Evolutionary conservation across 1,140 invertebrate genomes (phyloP), one percentile per base, ranked within the genome.

Genomic region (Asbolus verrucosus): DNA sequence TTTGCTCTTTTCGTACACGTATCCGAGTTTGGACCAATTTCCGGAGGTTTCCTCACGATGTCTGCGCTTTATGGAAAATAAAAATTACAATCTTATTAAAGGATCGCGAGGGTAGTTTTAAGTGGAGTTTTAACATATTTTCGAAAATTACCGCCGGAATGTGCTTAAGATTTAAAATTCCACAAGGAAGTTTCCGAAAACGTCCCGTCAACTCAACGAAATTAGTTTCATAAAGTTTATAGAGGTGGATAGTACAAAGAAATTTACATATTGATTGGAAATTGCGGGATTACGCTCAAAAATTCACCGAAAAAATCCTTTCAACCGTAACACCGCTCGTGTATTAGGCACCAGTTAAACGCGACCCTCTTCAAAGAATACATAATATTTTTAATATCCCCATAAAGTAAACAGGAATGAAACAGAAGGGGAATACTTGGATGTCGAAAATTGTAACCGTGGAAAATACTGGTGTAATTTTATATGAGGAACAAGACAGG

Each of bases 221-320:
- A 54, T 54, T 54, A 54, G 19, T 54, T 54, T 54, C 46, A 14
- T 46, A 19, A 9, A 46, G 41, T 46, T 46, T 46, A 8, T 27
- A 27, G 24, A n/a, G 24, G 24, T 8, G 3, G 24, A 27, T 4
- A 27, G 24, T 3, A 27, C 16, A n/a, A 3, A 18, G 11, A 30
- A 54, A 54, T 54, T 54, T 54, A 14, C 46, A 54, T 54, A 54
- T 54, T 54, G 46, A 54, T 54, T 54, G 46, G 11, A 27, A 27
- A 27, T 30, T 15, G 16, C 16, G 15, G n/a, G n/a, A n/a, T n/a
- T 43, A 6, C 11, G 11, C 1, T 14, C 9, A 27, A 54, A 50
- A 54, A 54, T 27, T 8, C 24, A 27, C 8, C 24, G 3, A 27
- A 27, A 27, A 27, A 27, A 27, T 27, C 24, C 8, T 27, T 27